Base-by-base conservation (phyloP, 2,888 invertebrate genomes). In the Ephialtes manifestator region DNA sequence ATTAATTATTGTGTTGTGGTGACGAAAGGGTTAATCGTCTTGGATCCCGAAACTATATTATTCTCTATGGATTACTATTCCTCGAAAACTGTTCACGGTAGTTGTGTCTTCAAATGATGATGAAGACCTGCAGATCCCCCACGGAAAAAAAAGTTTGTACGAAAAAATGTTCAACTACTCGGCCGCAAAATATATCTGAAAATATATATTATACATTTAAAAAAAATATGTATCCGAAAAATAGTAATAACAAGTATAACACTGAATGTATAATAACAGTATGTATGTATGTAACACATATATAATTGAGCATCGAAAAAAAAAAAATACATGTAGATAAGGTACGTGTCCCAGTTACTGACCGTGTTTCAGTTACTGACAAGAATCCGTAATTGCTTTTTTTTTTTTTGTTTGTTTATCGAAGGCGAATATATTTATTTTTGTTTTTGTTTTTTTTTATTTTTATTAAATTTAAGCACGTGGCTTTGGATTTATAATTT, bases 91-190 rank as follows among this genome's bases (percentile, higher is more conserved):
- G 60, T 63, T 60, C 48, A 60, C 74, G 74, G 55, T 51, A 48
- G 65, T 55, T 58, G 68, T 58, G 35, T 80, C 72, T 70, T 75
- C 81, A 58, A 60, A n/a, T 48, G 67, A 60, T 70, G 60, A 39
- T 8, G 39, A 65, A 18, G 63, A 60, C 70, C 75, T 63, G 80
- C 81, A 43, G 81, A 81, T 81, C 70, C 81, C 76, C 76, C 75
- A 76, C 81, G 75, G 81, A 81, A 81, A 81, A 76, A 80, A 79
- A 76, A 68, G 60, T 63, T 75, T 76, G 63, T 70, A 53, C 46
- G 68, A n/a, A 53, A 28, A 71, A 70, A 60, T 71, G 20, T 76
- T 5, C n/a, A 43, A 76, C 67, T 76, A 76, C 76, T 76, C 67
- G 74, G 74, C 80, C 55, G 80, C 67, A 58, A 68, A 74, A 74